These are phyloP conservation scores for Hydraecia micacea DNA, from an alignment of 2,888 invertebrate species.

Conservation along the genomic window DNA sequence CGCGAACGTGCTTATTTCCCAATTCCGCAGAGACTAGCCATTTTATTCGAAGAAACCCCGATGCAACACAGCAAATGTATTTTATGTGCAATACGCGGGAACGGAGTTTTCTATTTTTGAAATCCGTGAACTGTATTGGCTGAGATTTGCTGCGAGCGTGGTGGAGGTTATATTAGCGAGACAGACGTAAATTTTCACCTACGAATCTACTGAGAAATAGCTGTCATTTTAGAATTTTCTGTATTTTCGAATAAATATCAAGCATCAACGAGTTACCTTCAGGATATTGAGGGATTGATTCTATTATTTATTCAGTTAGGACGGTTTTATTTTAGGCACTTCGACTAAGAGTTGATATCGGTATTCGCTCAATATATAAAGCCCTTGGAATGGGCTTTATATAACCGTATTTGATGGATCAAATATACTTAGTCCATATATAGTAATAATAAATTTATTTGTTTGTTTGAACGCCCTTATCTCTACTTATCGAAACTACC, in stretches of 20 bases:
- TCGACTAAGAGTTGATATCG: background rate
- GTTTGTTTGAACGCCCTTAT: background rate
- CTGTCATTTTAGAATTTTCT: background rate
- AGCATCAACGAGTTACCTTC: background rate
- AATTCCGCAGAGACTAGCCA: conserved; percentile 14
- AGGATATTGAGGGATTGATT: background rate
- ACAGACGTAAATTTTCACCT: conserved; percentile 27
- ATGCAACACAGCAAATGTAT: conserved; percentile 51
- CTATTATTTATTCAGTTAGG: conserved; percentile 1
- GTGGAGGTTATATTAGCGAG: conserved; percentile 34
- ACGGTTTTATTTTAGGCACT: conserved; percentile 8
- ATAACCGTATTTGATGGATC: no score
- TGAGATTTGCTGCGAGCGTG: conserved; percentile 41
- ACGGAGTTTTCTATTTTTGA: conserved; percentile 57
- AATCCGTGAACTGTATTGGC: conserved; percentile 43
- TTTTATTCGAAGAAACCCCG: conserved; percentile 48
- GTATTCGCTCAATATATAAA: background rate
- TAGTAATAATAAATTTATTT: background rate
- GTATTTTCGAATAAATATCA: conserved; percentile 6
- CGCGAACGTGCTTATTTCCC: conserved; percentile 32
- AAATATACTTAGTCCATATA: no score
- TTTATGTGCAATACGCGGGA: conserved; percentile 58
- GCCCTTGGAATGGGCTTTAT: no score
- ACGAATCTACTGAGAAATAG: background rate
- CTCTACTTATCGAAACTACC: background rate